A percentile compares a stretch with the other conserved stretches of the same genome.
Conservation (phyloP, 2,888 invertebrate genomes). For the Aphidius colemani region DNA sequence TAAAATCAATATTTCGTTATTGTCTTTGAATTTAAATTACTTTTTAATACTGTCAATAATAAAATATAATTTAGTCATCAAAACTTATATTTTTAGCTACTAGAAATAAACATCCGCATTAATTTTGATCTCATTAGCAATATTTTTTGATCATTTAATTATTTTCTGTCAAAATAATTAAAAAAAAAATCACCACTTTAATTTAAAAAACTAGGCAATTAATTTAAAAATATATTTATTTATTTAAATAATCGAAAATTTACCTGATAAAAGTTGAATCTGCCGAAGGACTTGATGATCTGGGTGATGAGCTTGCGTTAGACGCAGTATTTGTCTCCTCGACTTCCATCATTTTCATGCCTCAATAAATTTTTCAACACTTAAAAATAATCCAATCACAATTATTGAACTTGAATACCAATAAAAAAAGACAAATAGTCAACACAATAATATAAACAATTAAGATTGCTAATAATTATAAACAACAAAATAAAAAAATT, state of each 20-base stretch:
- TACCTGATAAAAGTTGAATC: conserved; percentile 58
- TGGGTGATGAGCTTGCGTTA: conserved; percentile 57
- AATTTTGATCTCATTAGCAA: too few species aligned
- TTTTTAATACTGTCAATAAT: too few species aligned
- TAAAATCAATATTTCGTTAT: too few species aligned
- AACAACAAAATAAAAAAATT: too few species aligned
- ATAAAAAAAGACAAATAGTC: background rate
- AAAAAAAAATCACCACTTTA: too few species aligned
- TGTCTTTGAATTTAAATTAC: too few species aligned
- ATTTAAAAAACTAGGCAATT: too few species aligned
- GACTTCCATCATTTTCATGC: conserved; percentile 59
- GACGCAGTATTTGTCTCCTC: conserved; percentile 57
- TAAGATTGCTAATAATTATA: background rate
- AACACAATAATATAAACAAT: conserved; percentile 2
- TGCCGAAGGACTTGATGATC: conserved; percentile 56
- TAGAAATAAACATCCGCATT: too few species aligned
- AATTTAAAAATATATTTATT: too few species aligned
- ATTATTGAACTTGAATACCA: background rate
- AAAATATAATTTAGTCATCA: too few species aligned
- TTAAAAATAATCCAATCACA: conserved; percentile 7
- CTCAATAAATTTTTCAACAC: conserved; percentile 34
- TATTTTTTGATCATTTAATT: too few species aligned
- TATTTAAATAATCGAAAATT: conserved; percentile 2
- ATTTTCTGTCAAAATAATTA: background rate
- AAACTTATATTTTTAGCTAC: too few species aligned